phyloP scores from a whole-genome alignment of 2,888 invertebrate species.

The Luperina testacea region DNA sequence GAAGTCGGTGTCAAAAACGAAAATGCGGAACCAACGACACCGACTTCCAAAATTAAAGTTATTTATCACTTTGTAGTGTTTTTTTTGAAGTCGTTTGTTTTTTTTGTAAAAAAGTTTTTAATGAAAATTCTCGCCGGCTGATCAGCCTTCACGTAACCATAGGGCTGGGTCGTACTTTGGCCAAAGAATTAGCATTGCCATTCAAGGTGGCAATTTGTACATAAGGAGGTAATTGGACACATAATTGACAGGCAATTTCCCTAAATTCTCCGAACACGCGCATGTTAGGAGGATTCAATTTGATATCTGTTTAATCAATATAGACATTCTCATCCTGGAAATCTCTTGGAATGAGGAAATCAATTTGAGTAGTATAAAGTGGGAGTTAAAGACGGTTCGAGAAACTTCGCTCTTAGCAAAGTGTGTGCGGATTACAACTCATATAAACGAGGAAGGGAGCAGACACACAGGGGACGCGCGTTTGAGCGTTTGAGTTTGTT shows the following conservation, averaged over 20 bases:
- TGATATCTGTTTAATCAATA: conserved; percentile 21
- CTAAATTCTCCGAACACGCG: neutral
- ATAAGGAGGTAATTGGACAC: neutral
- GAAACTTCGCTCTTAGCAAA: conserved; percentile 20
- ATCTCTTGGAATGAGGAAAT: conserved; percentile 34
- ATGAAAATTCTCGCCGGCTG: no score
- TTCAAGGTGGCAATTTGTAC: no score
- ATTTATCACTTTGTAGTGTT: no score
- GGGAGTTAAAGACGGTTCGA: conserved; percentile 21
- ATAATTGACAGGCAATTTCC: neutral
- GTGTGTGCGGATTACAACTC: conserved; percentile 22
- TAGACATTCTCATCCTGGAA: conserved; percentile 16
- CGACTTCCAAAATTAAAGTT: no score
- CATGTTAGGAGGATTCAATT: conserved; percentile 7
- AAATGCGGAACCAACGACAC: no score
- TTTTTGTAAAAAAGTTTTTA: no score
- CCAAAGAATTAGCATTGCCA: no score
- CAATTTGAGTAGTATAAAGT: conserved; percentile 36
- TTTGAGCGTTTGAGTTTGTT: neutral
- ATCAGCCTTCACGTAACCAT: no score
- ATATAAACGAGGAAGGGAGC: conserved; percentile 11
- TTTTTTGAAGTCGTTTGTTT: no score
- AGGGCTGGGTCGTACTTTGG: no score
- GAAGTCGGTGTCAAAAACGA: no score
- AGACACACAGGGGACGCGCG: neutral